These are phyloP conservation scores for Cervus canadensis DNA, from an alignment of 2,113 vertebrate genomes.

Conservation along the genomic window DNA sequence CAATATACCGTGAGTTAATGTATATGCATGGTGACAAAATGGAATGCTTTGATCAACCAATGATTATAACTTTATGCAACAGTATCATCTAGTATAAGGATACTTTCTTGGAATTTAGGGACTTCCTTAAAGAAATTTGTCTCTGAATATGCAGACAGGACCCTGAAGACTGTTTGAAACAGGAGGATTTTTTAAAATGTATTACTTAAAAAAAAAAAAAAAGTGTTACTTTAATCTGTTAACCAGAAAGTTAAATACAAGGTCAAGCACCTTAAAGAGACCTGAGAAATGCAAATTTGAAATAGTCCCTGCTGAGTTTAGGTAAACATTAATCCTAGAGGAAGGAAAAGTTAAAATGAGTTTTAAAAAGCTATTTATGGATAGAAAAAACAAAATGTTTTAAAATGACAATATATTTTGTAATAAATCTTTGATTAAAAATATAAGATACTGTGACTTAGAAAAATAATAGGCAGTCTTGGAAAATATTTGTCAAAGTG, in stretches of 20 bases:
- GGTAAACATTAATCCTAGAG: neutral
- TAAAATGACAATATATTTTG: neutral
- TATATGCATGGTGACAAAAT: neutral
- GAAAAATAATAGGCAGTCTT: neutral
- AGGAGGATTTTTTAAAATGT: neutral
- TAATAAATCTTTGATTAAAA: neutral
- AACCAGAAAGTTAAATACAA: neutral
- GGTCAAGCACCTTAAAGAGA: neutral
- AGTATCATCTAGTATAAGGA: neutral
- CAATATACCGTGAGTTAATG: neutral
- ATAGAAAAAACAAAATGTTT: neutral
- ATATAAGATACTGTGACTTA: neutral
- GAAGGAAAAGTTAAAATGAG: neutral
- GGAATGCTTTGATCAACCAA: neutral
- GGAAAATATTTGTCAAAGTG: neutral
- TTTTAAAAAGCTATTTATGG: neutral
- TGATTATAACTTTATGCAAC: no score
- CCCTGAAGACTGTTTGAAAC: neutral
- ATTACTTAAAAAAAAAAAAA: neutral
- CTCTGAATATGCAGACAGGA: neutral
- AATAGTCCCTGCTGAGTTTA: neutral
- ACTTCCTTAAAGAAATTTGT: neutral
- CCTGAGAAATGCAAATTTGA: conserved; percentile 31
- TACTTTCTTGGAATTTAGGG: neutral
- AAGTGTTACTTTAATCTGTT: neutral